Percentiles rank a stretch among this genome's conserved stretches.
Conservation (phyloP, 2,797 vertebrate species). For the Danio choprae region DNA sequence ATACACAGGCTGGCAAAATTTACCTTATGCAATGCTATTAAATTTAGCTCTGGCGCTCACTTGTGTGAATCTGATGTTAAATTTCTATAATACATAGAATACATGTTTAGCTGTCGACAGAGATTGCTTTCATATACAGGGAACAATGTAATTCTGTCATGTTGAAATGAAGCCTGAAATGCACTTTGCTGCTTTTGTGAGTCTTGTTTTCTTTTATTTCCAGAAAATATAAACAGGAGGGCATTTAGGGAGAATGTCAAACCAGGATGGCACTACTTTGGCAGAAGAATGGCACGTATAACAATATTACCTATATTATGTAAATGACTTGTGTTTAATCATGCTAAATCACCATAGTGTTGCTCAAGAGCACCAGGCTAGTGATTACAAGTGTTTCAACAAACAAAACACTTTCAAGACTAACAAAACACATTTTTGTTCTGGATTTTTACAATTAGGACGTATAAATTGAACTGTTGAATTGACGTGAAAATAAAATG, state of each 20-base stretch:
- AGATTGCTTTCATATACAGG: background rate
- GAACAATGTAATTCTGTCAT: background rate
- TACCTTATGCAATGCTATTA: slow-evolving; percentile 65
- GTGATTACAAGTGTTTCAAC: too few relatives aligned
- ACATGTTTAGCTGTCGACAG: background rate
- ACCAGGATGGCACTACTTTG: slow-evolving; percentile 95
- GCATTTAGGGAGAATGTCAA: slow-evolving; percentile 86
- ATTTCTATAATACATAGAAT: background rate
- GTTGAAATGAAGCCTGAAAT: slow-evolving; percentile 20
- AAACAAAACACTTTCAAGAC: too few relatives aligned
- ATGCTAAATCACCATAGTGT: too few relatives aligned
- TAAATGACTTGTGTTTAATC: background rate
- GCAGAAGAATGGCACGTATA: slow-evolving; percentile 92
- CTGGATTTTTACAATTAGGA: too few relatives aligned
- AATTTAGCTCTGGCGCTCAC: slow-evolving; percentile 20
- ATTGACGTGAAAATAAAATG: too few relatives aligned
- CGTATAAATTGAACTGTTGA: too few relatives aligned
- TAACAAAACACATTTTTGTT: too few relatives aligned
- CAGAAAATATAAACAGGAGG: slow-evolving; percentile 88
- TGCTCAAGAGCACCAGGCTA: too few relatives aligned
- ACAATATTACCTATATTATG: background rate
- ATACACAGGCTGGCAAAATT: slow-evolving; percentile 57
- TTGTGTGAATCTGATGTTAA: slow-evolving; percentile 3
- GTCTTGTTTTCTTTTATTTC: slow-evolving; percentile 42
- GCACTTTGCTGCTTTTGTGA: background rate